A percentile compares a stretch with the other conserved stretches of the same genome.
These are phyloP conservation scores for Leptatherina wallacei DNA, from an alignment of 2,797 vertebrate genomes.

Conservation along the genomic window DNA sequence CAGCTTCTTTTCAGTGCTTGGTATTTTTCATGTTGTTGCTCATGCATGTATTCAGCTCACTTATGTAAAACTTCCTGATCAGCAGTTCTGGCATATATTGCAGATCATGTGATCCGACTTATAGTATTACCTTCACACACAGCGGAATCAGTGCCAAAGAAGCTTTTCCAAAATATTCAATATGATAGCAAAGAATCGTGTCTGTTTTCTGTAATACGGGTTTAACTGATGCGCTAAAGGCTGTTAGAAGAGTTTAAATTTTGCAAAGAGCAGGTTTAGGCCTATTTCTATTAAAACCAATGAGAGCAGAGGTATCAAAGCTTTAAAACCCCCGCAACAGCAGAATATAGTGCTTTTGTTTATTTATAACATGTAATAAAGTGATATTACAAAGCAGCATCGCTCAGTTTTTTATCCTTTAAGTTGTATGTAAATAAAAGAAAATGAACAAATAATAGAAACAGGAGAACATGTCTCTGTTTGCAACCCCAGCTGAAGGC, in stretches of 20 bases:
- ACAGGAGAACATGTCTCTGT: no score
- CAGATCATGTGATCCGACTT: background rate
- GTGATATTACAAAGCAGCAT: no score
- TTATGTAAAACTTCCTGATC: conserved; percentile 1
- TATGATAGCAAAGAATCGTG: background rate
- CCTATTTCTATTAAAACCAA: background rate
- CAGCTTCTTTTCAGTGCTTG: background rate
- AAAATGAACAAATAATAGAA: no score
- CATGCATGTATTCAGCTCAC: conserved; percentile 14
- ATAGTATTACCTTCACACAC: background rate
- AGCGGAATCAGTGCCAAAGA: background rate
- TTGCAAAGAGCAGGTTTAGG: no score
- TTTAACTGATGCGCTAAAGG: background rate
- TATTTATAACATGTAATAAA: background rate
- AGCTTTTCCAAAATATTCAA: background rate
- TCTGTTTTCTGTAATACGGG: background rate
- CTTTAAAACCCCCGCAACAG: background rate
- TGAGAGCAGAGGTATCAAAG: background rate
- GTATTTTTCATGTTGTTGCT: conserved; percentile 28
- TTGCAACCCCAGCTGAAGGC: no score
- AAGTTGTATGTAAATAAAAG: no score
- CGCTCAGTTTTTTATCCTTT: no score
- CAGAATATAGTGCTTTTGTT: background rate
- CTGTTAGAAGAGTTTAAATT: no score
- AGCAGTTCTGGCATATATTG: background rate